phyloP scores from a whole-genome alignment of 2,888 invertebrate genomes.

The Catocala nupta region DNA sequence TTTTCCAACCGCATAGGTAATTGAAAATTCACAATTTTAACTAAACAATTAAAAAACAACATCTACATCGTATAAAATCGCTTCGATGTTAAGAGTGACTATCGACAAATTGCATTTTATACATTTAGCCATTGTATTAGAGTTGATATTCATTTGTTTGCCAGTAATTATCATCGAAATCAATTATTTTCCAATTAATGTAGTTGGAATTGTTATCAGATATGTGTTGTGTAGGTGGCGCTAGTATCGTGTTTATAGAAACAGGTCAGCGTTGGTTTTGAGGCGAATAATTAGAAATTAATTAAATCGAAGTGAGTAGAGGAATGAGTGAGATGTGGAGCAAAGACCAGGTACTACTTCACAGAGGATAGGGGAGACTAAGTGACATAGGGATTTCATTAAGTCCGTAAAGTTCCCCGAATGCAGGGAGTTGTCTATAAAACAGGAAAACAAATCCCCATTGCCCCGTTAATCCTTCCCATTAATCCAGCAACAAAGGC shows the following conservation, averaged over 20 bases:
- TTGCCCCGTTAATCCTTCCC: no score
- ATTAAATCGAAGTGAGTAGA: neutral
- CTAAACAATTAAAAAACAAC: conserved; percentile 20
- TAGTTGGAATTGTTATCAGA: conserved; percentile 39
- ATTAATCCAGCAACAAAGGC: no score
- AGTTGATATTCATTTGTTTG: conserved; percentile 46
- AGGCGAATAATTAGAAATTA: conserved; percentile 16
- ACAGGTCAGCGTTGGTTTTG: conserved; percentile 11
- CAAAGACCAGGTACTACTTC: no score
- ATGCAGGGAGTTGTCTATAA: no score
- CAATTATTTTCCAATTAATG: conserved; percentile 75
- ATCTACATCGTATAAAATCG: conserved; percentile 15
- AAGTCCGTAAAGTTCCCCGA: no score
- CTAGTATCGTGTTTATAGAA: conserved; percentile 9
- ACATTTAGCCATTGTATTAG: conserved; percentile 32
- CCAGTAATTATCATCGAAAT: conserved; percentile 59
- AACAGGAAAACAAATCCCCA: no score
- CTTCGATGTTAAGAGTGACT: conserved; percentile 24
- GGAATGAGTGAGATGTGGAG: no score
- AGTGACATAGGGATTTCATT: no score
- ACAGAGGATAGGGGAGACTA: no score
- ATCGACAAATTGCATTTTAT: conserved; percentile 23
- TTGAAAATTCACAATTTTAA: conserved; percentile 5
- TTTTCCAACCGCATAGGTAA: neutral
- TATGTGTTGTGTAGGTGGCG: conserved; percentile 16